Evolutionary conservation across 2,797 vertebrate genomes (phyloP), one percentile per base, ranked within the genome.

Genomic region (Argyrosomus regius): DNA sequence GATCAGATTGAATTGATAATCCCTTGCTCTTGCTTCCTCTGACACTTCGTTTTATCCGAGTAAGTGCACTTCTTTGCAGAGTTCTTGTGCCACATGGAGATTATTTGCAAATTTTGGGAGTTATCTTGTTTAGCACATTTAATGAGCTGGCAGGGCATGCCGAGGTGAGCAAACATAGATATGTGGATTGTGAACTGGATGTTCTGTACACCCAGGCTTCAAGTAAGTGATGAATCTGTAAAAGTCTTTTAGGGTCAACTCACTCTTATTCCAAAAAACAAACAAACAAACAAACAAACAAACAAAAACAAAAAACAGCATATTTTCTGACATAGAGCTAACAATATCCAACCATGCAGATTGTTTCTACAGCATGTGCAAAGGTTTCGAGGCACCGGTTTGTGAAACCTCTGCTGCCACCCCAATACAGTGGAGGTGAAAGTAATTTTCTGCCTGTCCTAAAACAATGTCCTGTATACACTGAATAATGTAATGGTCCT

Each of bases 1-100:
- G 79, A 90, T 91, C 78, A 88, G 87, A 84, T 89, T 84, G 77
- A 84, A 85, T 77, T 83, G 83, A 90, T 84, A 82, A 83, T 86
- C 81, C 66, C 68, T 72, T 66, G 35, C 59, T 71, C 72, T 80
- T 65, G 48, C 60, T 72, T 85, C 73, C 81, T 82, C 78, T 45
- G 71, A 83, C 81, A 78, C 78, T 75, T 89, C 53, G 73, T 85
- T 82, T 87, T 83, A 78, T 87, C 81, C 46, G 48, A 62, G 31
- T 31, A 56, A 82, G 73, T 77, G 64, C 0, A 17, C 56, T 68
- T 78, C 80, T 83, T 76, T 72, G 63, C 75, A 0, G 52, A 61
- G 60, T 69, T 88, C 75, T 75, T 79, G 50, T 66, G 84, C 72
- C 86, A 83, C 77, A 41, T 62, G 72, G 72, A 78, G 72, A 84